Percentiles rank a stretch among this genome's conserved stretches.
Conservation (phyloP, 2,888 invertebrate species). For the Criorhina ranunculi region DNA sequence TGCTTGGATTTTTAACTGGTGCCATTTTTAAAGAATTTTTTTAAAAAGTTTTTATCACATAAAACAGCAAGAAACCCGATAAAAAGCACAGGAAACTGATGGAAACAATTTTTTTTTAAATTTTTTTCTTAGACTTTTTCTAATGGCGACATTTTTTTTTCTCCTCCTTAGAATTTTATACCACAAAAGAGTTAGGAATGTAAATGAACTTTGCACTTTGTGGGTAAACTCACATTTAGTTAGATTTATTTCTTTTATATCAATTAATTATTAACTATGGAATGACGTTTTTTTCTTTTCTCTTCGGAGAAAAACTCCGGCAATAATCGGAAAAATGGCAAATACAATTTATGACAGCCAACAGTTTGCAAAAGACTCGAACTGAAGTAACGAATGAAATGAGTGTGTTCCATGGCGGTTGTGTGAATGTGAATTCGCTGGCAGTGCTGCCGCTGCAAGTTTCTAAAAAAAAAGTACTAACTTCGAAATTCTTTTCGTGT, state of each 20-base stretch:
- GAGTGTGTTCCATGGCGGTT: slow-evolving; percentile 23
- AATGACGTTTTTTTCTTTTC: not conserved
- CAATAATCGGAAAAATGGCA: slow-evolving; percentile 65
- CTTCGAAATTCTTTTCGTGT: too few relatives aligned
- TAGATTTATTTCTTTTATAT: not conserved
- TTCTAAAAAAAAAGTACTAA: too few relatives aligned
- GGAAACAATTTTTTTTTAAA: not conserved
- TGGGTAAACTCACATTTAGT: not conserved
- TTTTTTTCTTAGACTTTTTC: not conserved
- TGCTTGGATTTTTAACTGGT: slow-evolving; percentile 77
- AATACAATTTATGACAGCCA: slow-evolving; percentile 62
- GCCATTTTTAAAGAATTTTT: slow-evolving; percentile 73
- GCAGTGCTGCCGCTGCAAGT: not conserved
- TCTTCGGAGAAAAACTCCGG: slow-evolving; percentile 36
- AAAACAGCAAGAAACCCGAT: not conserved
- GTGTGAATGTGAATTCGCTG: not conserved
- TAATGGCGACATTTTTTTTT: slow-evolving; percentile 2
- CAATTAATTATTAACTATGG: not conserved
- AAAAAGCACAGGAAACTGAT: slow-evolving; percentile 1
- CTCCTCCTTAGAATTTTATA: not conserved
- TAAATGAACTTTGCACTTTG: not conserved
- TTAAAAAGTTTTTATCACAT: slow-evolving; percentile 10
- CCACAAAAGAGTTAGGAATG: not conserved
- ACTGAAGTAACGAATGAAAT: slow-evolving; percentile 40
- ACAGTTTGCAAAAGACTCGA: slow-evolving; percentile 35